Conservation (phyloP, 2,888 invertebrate species). For the Eupsilia transversa region DNA sequence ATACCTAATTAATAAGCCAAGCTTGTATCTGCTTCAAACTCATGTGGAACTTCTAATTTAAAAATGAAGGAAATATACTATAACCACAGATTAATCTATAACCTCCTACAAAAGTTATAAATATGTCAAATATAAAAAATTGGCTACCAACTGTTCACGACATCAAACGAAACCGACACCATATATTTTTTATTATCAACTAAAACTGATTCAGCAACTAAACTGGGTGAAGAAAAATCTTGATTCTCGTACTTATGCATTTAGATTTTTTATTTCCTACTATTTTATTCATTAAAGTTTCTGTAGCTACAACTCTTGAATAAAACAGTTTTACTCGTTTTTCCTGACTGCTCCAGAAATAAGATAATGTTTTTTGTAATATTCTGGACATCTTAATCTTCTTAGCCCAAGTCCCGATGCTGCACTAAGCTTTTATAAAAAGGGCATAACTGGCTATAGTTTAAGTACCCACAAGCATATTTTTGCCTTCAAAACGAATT, state of each 20-base stretch:
- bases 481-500: not conserved
- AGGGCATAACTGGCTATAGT: not conserved
- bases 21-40: not conserved
- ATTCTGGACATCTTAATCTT: not conserved
- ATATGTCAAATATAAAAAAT: slow-evolving; percentile 51
- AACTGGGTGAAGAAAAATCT: slow-evolving; percentile 5
- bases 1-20: not conserved
- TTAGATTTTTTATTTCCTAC: slow-evolving; percentile 6
- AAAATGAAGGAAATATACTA: slow-evolving; percentile 38
- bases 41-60: slow-evolving; percentile 6
- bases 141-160: slow-evolving; percentile 31
- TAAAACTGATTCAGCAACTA: slow-evolving; percentile 27
- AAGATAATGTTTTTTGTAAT: not conserved
- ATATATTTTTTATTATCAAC: slow-evolving; percentile 40
- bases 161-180: slow-evolving; percentile 44
- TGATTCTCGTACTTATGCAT: slow-evolving; percentile 1
- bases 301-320: not conserved
- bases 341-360: not conserved
- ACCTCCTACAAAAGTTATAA: slow-evolving; percentile 41
- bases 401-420: not conserved
- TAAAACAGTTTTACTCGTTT: not conserved
- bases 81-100: slow-evolving; percentile 18
- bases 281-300: not conserved
- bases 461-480: not conserved
- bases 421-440: not conserved